Percentiles rank a stretch among this genome's conserved stretches.
Evolutionary conservation across 2,113 vertebrate species (phyloP).

Genomic region (Microcebus tavaratra): DNA sequence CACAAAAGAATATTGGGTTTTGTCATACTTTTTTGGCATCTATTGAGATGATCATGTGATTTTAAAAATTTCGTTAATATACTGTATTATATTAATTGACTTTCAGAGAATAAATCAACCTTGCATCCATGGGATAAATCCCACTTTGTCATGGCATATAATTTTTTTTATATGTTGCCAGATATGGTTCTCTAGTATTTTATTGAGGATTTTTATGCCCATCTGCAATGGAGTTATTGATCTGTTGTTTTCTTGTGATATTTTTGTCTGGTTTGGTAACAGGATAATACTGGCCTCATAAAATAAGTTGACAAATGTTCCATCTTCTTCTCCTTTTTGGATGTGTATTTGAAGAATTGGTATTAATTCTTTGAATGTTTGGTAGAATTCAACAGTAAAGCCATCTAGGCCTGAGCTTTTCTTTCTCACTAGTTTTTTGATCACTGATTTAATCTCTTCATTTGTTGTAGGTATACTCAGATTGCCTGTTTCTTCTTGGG

Average conservation of each 20-base stretch:
- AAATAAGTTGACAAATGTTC: background rate
- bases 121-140: background rate
- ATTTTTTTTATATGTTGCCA: background rate
- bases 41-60: background rate
- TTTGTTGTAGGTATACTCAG: no score
- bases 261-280: background rate
- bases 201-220: background rate
- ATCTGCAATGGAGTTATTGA: background rate
- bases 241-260: background rate
- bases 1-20: background rate
- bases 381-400: background rate
- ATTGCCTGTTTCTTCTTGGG: no score
- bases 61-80: background rate
- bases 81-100: background rate
- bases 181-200: background rate
- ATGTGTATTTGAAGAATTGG: background rate
- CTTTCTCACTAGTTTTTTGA: background rate
- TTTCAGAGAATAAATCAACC: background rate
- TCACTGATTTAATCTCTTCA: background rate
- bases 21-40: background rate
- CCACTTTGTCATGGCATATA: background rate
- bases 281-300: background rate
- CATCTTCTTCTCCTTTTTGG: background rate
- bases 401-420: background rate
- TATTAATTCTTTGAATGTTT: background rate